Evolutionary conservation across 2,797 vertebrate genomes (phyloP), one percentile per base, ranked within the genome.

Genomic region (Balearica regulorum): DNA sequence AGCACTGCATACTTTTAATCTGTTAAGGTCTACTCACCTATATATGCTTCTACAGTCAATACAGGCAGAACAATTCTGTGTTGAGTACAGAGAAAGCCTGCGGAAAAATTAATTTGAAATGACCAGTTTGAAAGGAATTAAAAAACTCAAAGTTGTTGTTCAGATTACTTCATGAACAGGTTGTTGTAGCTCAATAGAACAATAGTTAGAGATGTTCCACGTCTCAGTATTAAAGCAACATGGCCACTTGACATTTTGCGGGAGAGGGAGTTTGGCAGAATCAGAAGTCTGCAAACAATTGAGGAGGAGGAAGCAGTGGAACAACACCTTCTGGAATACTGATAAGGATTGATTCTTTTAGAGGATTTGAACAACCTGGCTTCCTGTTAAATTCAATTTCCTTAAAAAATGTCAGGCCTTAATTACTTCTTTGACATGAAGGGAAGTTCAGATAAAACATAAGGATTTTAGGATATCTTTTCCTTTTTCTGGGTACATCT

Each of bases 321-420:
- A 57, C 43, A 78, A 2, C 26, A 57, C 6, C 4, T 83, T 78
- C 31, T 53, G 20, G 35, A 75, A 71, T 28, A 26, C 5, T 60
- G 10, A 11, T 25, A 61, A 76, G 9, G 28, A 53, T 55, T 4
- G 0, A 15, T 57, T 84, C 21, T 76, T 79, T 71, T 39, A 78
- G 14, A 66, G 51, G 4, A 7, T 49, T 68, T 51, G 8, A 77
- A 76, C 6, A 66, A 26, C 20, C 1, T 1, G 0, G 12, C 4
- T 44, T 80, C 16, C 18, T 31, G 6, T 33, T 75, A 46, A 35
- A 75, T 62, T 72, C 2, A 7, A 6, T 44, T 85, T 33, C 3
- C 22, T 44, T 61, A 61, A 26, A 35, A 29, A 77, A 66, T 70
- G 6, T 39, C 16, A 66, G 44, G 1, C 5, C 26, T 83, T 66